These are phyloP conservation scores for Phoxinus phoxinus DNA, from an alignment of 2,113 vertebrate genomes.

Conservation along the genomic window DNA sequence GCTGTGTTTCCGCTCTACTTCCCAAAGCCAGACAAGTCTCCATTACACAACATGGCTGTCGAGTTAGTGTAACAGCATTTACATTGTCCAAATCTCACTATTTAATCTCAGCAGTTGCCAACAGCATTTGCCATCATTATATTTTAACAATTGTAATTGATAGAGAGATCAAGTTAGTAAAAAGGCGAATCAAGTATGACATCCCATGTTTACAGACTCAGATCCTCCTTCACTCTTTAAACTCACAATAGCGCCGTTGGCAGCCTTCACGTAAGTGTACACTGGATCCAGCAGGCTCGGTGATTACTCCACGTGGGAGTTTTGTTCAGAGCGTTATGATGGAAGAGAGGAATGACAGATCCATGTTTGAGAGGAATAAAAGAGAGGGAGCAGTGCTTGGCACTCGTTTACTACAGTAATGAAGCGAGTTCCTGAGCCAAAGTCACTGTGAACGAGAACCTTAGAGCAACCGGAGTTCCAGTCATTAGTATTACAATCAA, in stretches of 20 bases:
- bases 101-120: background rate
- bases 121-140: background rate
- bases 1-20: conserved; percentile 11
- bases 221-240: conserved; percentile 7
- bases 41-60: background rate
- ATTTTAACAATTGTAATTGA: conserved; percentile 4
- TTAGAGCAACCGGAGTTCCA: conserved; percentile 51
- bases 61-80: background rate
- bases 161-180: conserved; percentile 27
- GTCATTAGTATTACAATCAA: conserved; percentile 24
- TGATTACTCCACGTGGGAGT: conserved; percentile 35
- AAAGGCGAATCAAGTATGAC: background rate
- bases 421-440: conserved; percentile 5
- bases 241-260: conserved; percentile 31
- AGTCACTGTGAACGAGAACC: conserved; percentile 39
- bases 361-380: background rate
- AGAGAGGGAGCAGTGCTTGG: conserved; percentile 5
- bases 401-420: conserved; percentile 29
- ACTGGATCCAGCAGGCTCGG: background rate
- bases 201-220: conserved; percentile 11
- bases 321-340: conserved; percentile 9
- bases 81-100: background rate
- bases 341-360: background rate
- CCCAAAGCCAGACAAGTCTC: background rate
- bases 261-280: conserved; percentile 2